phyloP scores from a whole-genome alignment of 2,113 vertebrate genomes.

The Ploceus nigricollis region DNA sequence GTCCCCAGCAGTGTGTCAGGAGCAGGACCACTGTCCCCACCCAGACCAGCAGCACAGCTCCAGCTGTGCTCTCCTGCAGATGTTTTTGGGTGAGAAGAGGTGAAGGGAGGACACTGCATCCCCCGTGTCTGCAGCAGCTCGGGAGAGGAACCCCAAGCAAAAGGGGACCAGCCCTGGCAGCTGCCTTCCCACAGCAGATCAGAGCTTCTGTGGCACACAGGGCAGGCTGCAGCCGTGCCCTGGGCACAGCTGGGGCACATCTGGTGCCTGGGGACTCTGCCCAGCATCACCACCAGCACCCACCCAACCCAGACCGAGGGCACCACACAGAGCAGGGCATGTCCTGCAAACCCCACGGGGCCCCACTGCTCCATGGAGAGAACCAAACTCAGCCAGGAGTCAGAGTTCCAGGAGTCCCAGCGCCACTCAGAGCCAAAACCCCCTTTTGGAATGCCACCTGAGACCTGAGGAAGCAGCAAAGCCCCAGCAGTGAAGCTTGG shows the following conservation, averaged over 20 bases:
- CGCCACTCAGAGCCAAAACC: background rate
- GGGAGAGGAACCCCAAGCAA: rapidly evolving
- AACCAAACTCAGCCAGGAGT: rapidly evolving
- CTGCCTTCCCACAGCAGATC: background rate
- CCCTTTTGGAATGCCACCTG: background rate
- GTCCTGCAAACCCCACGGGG: rapidly evolving
- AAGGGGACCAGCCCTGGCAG: rapidly evolving
- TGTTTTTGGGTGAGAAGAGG: background rate
- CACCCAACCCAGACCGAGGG: rapidly evolving
- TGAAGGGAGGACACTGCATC: rapidly evolving
- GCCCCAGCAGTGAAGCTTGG: background rate
- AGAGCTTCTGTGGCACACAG: rapidly evolving
- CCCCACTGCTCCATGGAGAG: background rate
- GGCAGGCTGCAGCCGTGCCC: background rate
- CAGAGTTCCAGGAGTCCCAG: background rate
- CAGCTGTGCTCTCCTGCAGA: rapidly evolving
- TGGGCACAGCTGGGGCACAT: background rate
- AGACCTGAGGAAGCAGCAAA: background rate
- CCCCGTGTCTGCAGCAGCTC: background rate
- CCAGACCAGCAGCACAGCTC: rapidly evolving
- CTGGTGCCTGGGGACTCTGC: rapidly evolving
- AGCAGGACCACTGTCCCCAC: rapidly evolving
- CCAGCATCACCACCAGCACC: background rate
- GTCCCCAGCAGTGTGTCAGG: rapidly evolving
- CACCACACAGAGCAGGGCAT: background rate